phyloP scores from a whole-genome alignment of 2,888 invertebrate genomes.

The Prostheceraeus crozeri region DNA sequence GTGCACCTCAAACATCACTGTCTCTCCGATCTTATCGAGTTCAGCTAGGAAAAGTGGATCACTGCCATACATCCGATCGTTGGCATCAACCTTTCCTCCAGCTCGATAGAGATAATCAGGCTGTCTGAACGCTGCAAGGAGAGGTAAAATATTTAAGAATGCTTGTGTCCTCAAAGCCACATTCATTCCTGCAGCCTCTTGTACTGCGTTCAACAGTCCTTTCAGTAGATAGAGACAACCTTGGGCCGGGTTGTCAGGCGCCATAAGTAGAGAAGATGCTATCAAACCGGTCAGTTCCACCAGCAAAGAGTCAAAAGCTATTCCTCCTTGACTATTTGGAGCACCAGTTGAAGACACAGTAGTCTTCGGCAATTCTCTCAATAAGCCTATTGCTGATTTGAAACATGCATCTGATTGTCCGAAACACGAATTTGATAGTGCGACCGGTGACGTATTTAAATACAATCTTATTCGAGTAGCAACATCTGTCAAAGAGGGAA shows the following conservation, averaged over 20 bases:
- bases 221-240: constrained; percentile 31
- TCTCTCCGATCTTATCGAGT: too few relatives aligned
- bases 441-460: constrained; percentile 74
- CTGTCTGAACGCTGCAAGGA: constrained; percentile 29
- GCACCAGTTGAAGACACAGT: background rate
- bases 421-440: constrained; percentile 33
- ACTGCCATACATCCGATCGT: constrained; percentile 32
- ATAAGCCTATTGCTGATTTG: constrained; percentile 28
- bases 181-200: constrained; percentile 1
- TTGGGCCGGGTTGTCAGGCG: constrained; percentile 28
- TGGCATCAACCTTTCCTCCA: constrained; percentile 30
- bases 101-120: constrained; percentile 30
- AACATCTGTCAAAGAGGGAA: constrained; percentile 78
- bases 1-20: too few relatives aligned
- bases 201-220: constrained; percentile 29
- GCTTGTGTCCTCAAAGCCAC: too few relatives aligned
- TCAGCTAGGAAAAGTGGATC: constrained; percentile 7
- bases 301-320: constrained; percentile 16
- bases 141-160: constrained; percentile 11
- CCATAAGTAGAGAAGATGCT: constrained; percentile 29
- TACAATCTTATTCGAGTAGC: constrained; percentile 74
- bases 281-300: constrained; percentile 25
- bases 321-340: background rate
- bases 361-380: constrained; percentile 2
- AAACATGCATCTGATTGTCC: constrained; percentile 33